Percentiles rank a stretch among this genome's conserved stretches.
phyloP scores from a whole-genome alignment of 2,888 invertebrate genomes.

The Drosophila kanekoi region DNA sequence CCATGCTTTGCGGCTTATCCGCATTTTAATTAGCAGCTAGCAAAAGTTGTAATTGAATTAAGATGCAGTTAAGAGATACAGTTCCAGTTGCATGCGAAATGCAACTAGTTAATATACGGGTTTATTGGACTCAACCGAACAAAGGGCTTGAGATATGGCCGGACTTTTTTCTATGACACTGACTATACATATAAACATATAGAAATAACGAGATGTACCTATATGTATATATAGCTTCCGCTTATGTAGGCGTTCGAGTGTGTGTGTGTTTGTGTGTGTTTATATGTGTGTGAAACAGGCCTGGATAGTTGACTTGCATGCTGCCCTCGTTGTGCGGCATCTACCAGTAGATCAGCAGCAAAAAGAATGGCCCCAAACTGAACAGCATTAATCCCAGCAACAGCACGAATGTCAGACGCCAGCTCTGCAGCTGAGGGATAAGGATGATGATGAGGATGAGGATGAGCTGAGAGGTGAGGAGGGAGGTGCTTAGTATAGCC shows the following conservation, averaged over 20 bases:
- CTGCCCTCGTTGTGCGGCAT: neutral
- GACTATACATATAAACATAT: neutral
- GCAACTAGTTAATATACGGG: conserved; percentile 29
- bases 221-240: neutral
- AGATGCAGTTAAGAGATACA: conserved; percentile 22
- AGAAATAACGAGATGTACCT: neutral
- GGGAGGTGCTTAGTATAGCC: too few species aligned
- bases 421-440: conserved; percentile 24
- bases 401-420: conserved; percentile 45
- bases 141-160: neutral
- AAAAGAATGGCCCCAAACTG: conserved; percentile 56
- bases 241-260: neutral
- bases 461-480: neutral
- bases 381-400: conserved; percentile 35
- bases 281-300: neutral
- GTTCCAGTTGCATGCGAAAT: neutral
- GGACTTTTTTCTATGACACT: neutral
- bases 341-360: conserved; percentile 65
- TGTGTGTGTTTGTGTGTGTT: neutral
- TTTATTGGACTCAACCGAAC: conserved; percentile 19
- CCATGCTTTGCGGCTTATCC: conserved; percentile 4
- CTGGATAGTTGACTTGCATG: neutral
- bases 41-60: conserved; percentile 51
- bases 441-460: neutral
- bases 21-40: conserved; percentile 33